Conservation (phyloP, 2,113 vertebrate genomes). For the Meleagris gallopavo region DNA sequence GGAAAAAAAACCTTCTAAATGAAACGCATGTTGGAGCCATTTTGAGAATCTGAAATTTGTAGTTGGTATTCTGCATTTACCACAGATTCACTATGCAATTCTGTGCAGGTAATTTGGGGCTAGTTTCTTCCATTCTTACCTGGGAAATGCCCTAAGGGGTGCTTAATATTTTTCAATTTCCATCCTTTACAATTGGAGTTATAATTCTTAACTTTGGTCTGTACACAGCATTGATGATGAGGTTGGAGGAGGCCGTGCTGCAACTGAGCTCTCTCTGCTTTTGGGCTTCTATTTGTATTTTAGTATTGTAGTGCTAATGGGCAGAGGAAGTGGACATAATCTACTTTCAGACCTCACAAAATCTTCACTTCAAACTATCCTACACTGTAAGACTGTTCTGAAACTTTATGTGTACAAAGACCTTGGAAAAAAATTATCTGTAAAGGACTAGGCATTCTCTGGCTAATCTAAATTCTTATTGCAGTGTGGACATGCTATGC, state of each 20-base stretch:
- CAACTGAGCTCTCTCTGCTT: neutral
- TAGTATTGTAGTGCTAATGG: neutral
- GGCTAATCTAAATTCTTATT: neutral
- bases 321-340: neutral
- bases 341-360: neutral
- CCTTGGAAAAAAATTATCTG: neutral
- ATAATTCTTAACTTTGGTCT: neutral
- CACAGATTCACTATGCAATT: rapidly evolving
- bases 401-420: neutral
- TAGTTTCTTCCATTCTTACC: neutral
- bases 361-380: neutral
- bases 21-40: neutral
- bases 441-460: neutral
- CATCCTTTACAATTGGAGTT: neutral
- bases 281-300: neutral
- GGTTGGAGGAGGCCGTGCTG: neutral
- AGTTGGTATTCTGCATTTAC: neutral
- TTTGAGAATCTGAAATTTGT: neutral
- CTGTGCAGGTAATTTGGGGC: neutral
- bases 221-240: neutral
- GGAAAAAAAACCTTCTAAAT: neutral
- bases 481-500: neutral
- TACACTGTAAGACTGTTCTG: neutral
- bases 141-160: neutral
- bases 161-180: neutral